These are phyloP conservation scores for Scopus umbretta DNA, from an alignment of 2,113 vertebrate genomes.

Conservation along the genomic window DNA sequence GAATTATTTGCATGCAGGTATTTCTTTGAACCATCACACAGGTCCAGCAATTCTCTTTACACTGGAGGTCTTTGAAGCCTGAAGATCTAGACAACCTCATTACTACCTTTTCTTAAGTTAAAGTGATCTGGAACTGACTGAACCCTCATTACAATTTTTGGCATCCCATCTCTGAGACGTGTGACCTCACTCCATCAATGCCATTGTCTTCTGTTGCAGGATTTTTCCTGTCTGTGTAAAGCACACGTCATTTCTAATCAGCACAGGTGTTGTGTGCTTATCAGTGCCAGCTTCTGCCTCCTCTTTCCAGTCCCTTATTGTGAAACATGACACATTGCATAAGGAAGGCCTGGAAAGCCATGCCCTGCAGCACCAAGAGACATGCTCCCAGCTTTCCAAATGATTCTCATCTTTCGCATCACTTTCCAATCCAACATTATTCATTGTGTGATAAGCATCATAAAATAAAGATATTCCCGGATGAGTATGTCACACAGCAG, in stretches of 20 bases:
- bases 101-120: neutral
- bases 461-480: neutral
- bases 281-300: neutral
- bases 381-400: neutral
- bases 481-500: neutral
- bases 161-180: neutral
- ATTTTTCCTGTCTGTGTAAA: neutral
- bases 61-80: neutral
- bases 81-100: neutral
- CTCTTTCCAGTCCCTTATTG: neutral
- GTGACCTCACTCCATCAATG: rapidly evolving
- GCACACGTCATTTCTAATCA: neutral
- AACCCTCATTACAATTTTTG: neutral
- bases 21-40: neutral
- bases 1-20: neutral
- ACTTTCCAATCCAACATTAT: neutral
- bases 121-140: neutral
- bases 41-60: neutral
- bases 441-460: neutral
- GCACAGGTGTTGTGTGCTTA: neutral
- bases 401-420: neutral
- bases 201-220: neutral
- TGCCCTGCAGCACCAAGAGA: neutral
- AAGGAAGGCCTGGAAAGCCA: neutral
- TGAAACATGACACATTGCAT: neutral